Evolutionary conservation across 2,113 vertebrate species (phyloP).

Genomic region (Vimba vimba): DNA sequence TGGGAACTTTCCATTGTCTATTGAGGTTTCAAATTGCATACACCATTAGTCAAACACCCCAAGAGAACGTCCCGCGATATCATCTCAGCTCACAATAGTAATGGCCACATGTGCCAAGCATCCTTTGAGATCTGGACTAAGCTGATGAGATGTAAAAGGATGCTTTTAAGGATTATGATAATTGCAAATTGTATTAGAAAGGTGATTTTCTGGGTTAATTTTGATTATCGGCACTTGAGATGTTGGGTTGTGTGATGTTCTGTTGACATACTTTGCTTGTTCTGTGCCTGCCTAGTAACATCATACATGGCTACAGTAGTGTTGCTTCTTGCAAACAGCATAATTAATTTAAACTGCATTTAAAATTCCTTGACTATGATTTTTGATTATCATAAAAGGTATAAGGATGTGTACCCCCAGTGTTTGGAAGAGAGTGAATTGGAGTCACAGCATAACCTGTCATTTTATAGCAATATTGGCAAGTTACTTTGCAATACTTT

Average conservation of each 20-base stretch:
- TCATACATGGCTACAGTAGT: neutral
- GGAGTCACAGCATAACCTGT: neutral
- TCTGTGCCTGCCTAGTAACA: conserved; percentile 57
- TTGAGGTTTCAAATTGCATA: conserved; percentile 30
- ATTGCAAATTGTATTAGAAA: conserved; percentile 69
- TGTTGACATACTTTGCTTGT: conserved; percentile 53
- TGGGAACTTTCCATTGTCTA: conserved; percentile 27
- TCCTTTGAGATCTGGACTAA: conserved; percentile 66
- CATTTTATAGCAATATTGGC: neutral
- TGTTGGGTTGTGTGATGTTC: conserved; percentile 48
- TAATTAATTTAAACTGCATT: neutral
- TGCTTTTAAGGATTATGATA: conserved; percentile 74
- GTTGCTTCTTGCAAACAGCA: no score
- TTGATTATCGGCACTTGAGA: conserved; percentile 66
- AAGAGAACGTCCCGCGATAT: neutral
- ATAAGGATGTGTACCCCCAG: no score
- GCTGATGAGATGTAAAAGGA: conserved; percentile 62
- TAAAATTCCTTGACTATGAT: neutral
- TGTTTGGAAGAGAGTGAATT: neutral
- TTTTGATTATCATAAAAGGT: neutral
- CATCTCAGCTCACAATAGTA: conserved; percentile 54
- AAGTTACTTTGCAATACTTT: neutral
- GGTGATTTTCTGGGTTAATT: conserved; percentile 66
- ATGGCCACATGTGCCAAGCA: conserved; percentile 59
- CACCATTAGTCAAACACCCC: conserved; percentile 41